A percentile compares a stretch with the other conserved stretches of the same genome.
phyloP scores from a whole-genome alignment of 1,140 invertebrate genomes.

The Idris sp. region DNA sequence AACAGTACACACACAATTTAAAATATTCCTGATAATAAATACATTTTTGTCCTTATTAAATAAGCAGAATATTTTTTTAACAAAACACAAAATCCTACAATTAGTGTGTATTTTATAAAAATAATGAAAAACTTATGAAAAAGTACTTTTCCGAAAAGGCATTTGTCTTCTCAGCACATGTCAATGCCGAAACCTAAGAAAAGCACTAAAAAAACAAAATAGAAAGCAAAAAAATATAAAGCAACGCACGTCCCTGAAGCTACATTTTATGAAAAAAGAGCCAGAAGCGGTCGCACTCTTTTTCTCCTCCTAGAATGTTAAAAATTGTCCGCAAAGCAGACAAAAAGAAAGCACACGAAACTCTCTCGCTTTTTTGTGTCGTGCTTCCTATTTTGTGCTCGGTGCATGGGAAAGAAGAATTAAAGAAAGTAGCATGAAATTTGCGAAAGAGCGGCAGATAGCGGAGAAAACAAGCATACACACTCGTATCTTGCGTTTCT shows the following conservation, averaged over 20 bases:
- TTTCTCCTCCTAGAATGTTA: slow-evolving; percentile 18
- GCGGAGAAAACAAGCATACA: slow-evolving; percentile 51
- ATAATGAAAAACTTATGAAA: too few relatives aligned
- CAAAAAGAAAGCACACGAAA: slow-evolving; percentile 45
- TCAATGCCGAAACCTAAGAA: slow-evolving; percentile 24
- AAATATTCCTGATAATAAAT: too few relatives aligned
- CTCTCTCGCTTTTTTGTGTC: slow-evolving; percentile 43
- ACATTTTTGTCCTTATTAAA: too few relatives aligned
- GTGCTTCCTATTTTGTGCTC: slow-evolving; percentile 35
- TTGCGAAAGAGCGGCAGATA: slow-evolving; percentile 29
- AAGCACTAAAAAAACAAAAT: slow-evolving; percentile 30
- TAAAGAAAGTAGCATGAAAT: slow-evolving; percentile 53
- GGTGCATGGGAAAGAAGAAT: slow-evolving; percentile 53
- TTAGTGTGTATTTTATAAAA: too few relatives aligned
- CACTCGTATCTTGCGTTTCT: slow-evolving; percentile 59
- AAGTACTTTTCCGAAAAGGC: too few relatives aligned
- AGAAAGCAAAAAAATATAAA: not conserved
- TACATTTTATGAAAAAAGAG: slow-evolving; percentile 33
- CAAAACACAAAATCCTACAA: too few relatives aligned
- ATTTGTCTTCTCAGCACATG: too few relatives aligned
- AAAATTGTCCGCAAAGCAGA: slow-evolving; percentile 33
- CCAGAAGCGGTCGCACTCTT: too few relatives aligned
- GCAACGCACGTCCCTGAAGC: slow-evolving; percentile 15
- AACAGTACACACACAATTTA: too few relatives aligned
- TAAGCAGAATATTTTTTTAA: too few relatives aligned